These are phyloP conservation scores for Thermophis baileyi DNA, from an alignment of 2,113 vertebrate species.

Conservation along the genomic window DNA sequence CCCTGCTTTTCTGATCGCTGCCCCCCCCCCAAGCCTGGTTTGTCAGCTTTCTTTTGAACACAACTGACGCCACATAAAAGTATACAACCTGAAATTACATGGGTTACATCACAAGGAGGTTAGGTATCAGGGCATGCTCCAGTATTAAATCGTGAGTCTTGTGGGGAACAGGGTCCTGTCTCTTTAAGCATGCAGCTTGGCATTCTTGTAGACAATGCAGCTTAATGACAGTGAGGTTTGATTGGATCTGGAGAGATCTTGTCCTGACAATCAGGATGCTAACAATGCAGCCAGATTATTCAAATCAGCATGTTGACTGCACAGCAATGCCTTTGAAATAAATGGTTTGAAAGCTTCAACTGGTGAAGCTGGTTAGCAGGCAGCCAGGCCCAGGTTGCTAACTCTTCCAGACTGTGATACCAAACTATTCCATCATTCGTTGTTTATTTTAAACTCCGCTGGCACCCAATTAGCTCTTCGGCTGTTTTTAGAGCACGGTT, in stretches of 20 bases:
- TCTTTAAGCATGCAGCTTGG: not conserved
- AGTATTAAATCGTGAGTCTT: not conserved
- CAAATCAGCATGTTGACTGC: not conserved
- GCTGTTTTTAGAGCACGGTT: not conserved
- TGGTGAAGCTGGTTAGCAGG: not conserved
- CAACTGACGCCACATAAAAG: not conserved
- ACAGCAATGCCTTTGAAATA: not conserved
- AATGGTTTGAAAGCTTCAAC: not conserved
- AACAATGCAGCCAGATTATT: not conserved
- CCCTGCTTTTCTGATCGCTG: not conserved
- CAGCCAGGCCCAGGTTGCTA: not conserved
- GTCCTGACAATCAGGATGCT: not conserved
- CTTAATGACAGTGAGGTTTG: not conserved
- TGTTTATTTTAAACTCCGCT: not conserved
- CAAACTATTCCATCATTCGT: not conserved
- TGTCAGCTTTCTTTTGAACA: not conserved
- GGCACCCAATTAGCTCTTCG: not conserved
- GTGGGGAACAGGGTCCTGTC: not conserved
- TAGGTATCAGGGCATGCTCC: not conserved
- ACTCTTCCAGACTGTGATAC: not conserved
- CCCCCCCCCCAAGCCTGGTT: not conserved
- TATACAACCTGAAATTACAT: not conserved
- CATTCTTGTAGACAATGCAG: not conserved
- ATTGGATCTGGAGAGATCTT: not conserved
- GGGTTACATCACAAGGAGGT: not conserved